Conservation (phyloP, 2,888 invertebrate genomes). For the Eledona agricola region DNA sequence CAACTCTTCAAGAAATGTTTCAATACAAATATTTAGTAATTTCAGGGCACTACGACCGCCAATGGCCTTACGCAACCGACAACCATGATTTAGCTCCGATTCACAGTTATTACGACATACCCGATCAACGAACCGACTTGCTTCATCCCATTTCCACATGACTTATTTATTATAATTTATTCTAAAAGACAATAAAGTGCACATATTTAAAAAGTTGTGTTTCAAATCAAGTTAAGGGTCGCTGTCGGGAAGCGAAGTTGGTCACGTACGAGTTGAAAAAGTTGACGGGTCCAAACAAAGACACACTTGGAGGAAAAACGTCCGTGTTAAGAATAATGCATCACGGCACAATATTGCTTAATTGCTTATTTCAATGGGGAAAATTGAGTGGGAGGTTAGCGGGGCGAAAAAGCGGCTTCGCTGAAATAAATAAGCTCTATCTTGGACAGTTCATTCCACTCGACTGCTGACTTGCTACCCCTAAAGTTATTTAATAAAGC, state of each 20-base stretch:
- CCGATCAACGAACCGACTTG: constrained; percentile 26
- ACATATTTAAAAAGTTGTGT: neutral
- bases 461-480: too few species aligned
- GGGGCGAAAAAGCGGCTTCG: neutral
- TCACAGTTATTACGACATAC: constrained; percentile 9
- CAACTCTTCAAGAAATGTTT: too few species aligned
- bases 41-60: constrained; percentile 57
- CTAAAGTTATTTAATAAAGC: too few species aligned
- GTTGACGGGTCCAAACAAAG: constrained; percentile 13
- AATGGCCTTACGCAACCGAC: constrained; percentile 49
- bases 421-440: constrained; percentile 5
- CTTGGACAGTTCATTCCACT: too few species aligned
- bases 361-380: constrained; percentile 17
- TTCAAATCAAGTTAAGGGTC: constrained; percentile 1
- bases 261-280: constrained; percentile 21
- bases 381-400: constrained; percentile 16
- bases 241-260: constrained; percentile 8
- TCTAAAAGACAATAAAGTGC: neutral
- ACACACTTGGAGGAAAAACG: constrained; percentile 11
- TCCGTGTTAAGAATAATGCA: constrained; percentile 14
- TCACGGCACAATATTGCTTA: constrained; percentile 18
- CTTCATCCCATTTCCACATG: constrained; percentile 14
- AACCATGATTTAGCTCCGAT: constrained; percentile 25
- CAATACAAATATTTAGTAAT: too few species aligned
- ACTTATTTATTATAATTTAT: neutral